Conservation (phyloP, 2,888 invertebrate species). For the Ochlodes sylvanus region DNA sequence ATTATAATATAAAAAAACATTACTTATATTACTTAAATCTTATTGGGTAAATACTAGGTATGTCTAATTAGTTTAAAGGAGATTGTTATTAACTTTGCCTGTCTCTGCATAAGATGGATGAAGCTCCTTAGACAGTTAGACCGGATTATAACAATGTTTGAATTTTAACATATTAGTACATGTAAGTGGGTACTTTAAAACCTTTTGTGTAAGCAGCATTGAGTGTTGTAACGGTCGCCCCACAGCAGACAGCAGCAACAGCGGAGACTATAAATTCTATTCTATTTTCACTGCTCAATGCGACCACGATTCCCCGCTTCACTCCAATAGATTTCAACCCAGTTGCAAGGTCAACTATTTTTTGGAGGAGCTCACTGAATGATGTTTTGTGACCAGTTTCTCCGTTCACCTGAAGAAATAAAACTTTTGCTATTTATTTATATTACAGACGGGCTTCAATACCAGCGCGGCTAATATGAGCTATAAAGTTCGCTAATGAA, state of each 20-base stretch:
- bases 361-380: slow-evolving; percentile 72
- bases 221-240: slow-evolving; percentile 79
- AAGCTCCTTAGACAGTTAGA: too few species aligned
- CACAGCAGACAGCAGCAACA: slow-evolving; percentile 66
- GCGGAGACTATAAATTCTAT: slow-evolving; percentile 75
- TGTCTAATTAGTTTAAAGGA: too few species aligned
- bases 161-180: too few species aligned
- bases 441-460: too few species aligned
- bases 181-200: slow-evolving; percentile 41
- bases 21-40: too few species aligned
- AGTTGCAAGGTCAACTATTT: slow-evolving; percentile 76
- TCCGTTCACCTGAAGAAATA: slow-evolving; percentile 45
- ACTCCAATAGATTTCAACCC: slow-evolving; percentile 72
- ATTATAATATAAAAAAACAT: too few species aligned
- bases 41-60: too few species aligned
- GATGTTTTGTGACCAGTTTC: slow-evolving; percentile 49
- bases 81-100: too few species aligned
- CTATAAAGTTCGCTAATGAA: too few species aligned
- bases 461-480: too few species aligned
- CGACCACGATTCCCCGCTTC: slow-evolving; percentile 73
- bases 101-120: too few species aligned
- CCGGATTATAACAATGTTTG: too few species aligned
- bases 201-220: slow-evolving; percentile 81
- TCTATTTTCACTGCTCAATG: slow-evolving; percentile 83
- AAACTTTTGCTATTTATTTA: neutral